Evolutionary conservation across 2,797 vertebrate species (phyloP), one percentile per base, ranked within the genome.

Genomic region (Lacerta agilis): DNA sequence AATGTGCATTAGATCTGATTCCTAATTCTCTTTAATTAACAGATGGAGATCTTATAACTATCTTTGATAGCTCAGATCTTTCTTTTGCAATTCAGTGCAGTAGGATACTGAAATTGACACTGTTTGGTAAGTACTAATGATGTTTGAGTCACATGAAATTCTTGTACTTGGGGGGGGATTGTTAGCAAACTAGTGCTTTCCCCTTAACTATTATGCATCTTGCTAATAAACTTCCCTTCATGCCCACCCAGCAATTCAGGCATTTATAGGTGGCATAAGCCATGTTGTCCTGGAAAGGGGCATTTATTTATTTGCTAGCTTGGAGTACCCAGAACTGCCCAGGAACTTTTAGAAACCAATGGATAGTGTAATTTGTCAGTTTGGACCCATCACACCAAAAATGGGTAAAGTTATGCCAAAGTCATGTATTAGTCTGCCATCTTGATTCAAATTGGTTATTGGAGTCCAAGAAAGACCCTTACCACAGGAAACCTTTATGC

Each of bases 81-180:
- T 99, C 98, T 91, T 99, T 99, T 93, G 99, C 99, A 87, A 99
- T 99, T 97, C 99, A 99, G 1, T 99, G 99, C 97, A 99, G 99
- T 97, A 99, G 99, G 96, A 99, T 99, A 98, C 98, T 99, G 94
- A 99, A 99, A 94, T 97, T 99, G 94, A 99, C 99, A 77, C 97
- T 99, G 92, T 99, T 99, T 97, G 99, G 99, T 99, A 97, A 98
- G 98, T 94, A 82, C n/a, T 90, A 82, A 36, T 91, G 18, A 33
- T 82, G 13, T 94, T 82, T 75, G 89, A 25, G 77, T 87, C 41
- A 13, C 71, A 75, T 85, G 58, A 41, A 23, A 7, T 91, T 94
- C 69, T 80, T 89, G 89, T 92, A 92, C 17, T 58, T 86, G 71
- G 85, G 49, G 82, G 49, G 1, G 49, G 49, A 23, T 61, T 61